Evolutionary conservation across 1,140 invertebrate genomes (phyloP).

Genomic region (Danaus plexippus): DNA sequence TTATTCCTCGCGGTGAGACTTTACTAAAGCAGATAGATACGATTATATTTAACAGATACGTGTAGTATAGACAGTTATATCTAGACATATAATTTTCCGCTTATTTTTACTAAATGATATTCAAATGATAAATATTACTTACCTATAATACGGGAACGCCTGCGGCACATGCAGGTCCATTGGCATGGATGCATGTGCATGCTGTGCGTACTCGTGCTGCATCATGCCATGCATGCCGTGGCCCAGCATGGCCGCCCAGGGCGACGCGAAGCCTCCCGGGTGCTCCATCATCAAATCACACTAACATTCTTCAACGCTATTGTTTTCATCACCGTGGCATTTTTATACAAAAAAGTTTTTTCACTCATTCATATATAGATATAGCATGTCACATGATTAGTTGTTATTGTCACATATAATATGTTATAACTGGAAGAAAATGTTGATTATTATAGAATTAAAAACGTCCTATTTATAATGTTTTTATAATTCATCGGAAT

Average conservation of each 20-base stretch:
- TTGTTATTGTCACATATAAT: too few relatives aligned
- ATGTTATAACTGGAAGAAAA: too few relatives aligned
- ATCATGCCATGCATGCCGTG: slow-evolving; percentile 75
- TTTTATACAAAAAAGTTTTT: too few relatives aligned
- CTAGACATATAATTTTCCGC: not conserved
- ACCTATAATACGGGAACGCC: slow-evolving; percentile 91
- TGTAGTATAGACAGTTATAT: not conserved
- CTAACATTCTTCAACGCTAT: slow-evolving; percentile 34
- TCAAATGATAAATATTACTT: slow-evolving; percentile 27
- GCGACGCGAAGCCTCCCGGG: slow-evolving; percentile 77
- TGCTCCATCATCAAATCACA: slow-evolving; percentile 74
- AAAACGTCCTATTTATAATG: too few relatives aligned
- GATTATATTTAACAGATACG: too few relatives aligned
- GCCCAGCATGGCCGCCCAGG: slow-evolving; percentile 79
- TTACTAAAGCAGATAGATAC: too few relatives aligned
- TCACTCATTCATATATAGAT: too few relatives aligned
- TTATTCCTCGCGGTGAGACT: too few relatives aligned
- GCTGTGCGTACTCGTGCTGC: slow-evolving; percentile 76
- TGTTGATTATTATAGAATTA: too few relatives aligned
- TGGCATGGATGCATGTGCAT: slow-evolving; percentile 73
- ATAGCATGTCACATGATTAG: too few relatives aligned
- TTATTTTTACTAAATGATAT: not conserved
- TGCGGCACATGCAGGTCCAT: slow-evolving; percentile 90
- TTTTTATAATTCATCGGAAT: too few relatives aligned
- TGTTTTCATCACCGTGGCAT: slow-evolving; percentile 29